Conservation (phyloP, 2,113 vertebrate genomes). For the Uria aalge region DNA sequence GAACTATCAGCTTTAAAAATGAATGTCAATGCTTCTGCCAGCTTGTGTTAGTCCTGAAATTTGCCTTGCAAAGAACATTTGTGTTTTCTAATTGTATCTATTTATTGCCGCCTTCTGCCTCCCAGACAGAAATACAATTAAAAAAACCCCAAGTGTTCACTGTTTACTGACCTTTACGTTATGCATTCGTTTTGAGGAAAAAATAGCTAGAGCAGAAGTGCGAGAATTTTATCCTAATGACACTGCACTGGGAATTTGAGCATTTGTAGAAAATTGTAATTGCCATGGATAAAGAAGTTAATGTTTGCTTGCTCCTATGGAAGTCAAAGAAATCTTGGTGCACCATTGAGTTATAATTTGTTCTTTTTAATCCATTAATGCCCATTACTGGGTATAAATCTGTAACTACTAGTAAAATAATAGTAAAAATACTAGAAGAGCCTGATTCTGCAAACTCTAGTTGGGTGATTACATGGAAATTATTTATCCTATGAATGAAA, state of each 20-base stretch:
- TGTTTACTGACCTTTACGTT: constrained; percentile 2
- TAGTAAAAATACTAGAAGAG: neutral
- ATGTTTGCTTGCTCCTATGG: neutral
- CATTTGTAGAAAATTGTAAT: neutral
- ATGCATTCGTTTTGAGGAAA: neutral
- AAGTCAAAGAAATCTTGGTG: neutral
- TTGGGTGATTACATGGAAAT: neutral
- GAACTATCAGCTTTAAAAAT: neutral
- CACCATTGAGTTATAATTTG: neutral
- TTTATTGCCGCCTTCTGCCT: neutral
- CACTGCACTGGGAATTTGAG: neutral
- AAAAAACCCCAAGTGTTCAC: neutral
- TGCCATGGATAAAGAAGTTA: neutral
- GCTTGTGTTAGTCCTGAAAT: neutral
- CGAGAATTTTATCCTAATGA: neutral
- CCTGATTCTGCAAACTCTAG: neutral
- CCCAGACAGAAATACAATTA: neutral
- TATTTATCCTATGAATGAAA: neutral
- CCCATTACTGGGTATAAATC: neutral
- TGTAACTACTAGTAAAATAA: neutral
- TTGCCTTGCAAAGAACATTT: neutral
- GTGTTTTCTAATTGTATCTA: neutral
- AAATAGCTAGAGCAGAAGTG: neutral
- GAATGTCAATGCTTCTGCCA: neutral
- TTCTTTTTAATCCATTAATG: neutral